These are phyloP conservation scores for Bellardia pandia DNA, from an alignment of 2,888 invertebrate genomes.

Conservation along the genomic window DNA sequence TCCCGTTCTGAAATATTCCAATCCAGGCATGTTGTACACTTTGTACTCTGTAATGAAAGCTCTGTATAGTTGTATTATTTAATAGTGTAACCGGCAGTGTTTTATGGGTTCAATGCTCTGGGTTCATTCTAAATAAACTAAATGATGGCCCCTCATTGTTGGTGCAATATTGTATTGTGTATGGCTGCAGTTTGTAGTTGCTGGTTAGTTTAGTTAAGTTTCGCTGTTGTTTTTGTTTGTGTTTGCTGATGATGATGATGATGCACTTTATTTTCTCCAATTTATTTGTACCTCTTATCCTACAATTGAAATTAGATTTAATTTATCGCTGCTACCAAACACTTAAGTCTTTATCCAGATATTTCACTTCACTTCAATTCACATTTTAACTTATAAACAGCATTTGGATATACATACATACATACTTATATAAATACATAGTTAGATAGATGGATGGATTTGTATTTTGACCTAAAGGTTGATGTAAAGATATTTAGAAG, in stretches of 20 bases:
- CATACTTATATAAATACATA: too few relatives aligned
- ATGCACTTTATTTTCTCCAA: conserved; percentile 51
- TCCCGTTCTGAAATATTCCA: neutral
- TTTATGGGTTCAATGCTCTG: conserved; percentile 66
- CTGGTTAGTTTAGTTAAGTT: conserved; percentile 34
- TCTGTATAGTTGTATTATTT: conserved; percentile 18
- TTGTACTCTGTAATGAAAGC: conserved; percentile 12
- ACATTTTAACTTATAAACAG: conserved; percentile 20
- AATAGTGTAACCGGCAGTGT: conserved; percentile 50
- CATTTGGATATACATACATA: neutral
- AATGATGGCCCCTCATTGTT: conserved; percentile 65
- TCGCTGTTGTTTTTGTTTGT: neutral
- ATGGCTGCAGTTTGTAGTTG: conserved; percentile 7
- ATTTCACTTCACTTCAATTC: conserved; percentile 26
- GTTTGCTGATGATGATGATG: conserved; percentile 17
- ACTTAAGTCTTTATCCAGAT: conserved; percentile 52
- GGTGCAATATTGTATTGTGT: conserved; percentile 31
- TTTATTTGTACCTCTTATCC: conserved; percentile 59
- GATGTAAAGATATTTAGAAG: neutral
- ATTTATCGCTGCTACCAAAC: conserved; percentile 61
- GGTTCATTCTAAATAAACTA: conserved; percentile 60
- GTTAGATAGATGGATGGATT: neutral
- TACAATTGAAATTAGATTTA: conserved; percentile 64
- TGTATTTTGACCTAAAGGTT: neutral
- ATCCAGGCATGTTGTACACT: neutral